A percentile compares a stretch with the other conserved stretches of the same genome.
Conservation (phyloP, 2,888 invertebrate genomes). For the Diadromus collaris region DNA sequence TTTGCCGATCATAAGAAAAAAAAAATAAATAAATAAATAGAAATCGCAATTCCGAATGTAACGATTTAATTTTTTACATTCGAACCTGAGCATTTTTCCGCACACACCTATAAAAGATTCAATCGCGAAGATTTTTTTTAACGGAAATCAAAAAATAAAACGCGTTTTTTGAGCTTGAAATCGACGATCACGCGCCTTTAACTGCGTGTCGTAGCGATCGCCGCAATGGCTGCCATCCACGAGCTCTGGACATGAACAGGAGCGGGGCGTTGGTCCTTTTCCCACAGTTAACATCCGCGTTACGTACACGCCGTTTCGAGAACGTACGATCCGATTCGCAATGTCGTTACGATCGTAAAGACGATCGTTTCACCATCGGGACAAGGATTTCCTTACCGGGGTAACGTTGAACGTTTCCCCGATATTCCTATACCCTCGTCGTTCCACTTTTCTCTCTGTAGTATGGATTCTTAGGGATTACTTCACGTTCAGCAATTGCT, state of each 20-base stretch:
- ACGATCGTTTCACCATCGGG: conserved; percentile 43
- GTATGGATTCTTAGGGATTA: conserved; percentile 45
- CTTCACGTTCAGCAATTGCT: conserved; percentile 51
- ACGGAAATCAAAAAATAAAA: neutral
- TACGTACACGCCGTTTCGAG: conserved; percentile 30
- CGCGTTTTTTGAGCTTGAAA: neutral
- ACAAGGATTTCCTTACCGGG: conserved; percentile 47
- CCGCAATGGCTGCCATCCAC: neutral
- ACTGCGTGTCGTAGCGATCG: conserved; percentile 5
- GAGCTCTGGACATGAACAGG: conserved; percentile 1
- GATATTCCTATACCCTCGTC: conserved; percentile 3
- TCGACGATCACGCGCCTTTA: neutral
- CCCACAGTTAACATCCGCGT: conserved; percentile 21
- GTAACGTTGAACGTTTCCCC: conserved; percentile 43
- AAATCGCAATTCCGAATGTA: too few relatives aligned
- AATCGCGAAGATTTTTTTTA: neutral
- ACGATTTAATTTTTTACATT: neutral
- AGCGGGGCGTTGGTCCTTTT: neutral
- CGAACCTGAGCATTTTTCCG: neutral
- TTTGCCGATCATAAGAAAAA: too few relatives aligned
- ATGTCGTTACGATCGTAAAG: conserved; percentile 49
- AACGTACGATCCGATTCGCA: conserved; percentile 46
- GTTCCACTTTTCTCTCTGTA: conserved; percentile 13
- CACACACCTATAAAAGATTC: neutral
- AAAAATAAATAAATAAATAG: too few relatives aligned